Conservation (phyloP, 2,113 vertebrate genomes). For the Pangasianodon hypophthalmus region DNA sequence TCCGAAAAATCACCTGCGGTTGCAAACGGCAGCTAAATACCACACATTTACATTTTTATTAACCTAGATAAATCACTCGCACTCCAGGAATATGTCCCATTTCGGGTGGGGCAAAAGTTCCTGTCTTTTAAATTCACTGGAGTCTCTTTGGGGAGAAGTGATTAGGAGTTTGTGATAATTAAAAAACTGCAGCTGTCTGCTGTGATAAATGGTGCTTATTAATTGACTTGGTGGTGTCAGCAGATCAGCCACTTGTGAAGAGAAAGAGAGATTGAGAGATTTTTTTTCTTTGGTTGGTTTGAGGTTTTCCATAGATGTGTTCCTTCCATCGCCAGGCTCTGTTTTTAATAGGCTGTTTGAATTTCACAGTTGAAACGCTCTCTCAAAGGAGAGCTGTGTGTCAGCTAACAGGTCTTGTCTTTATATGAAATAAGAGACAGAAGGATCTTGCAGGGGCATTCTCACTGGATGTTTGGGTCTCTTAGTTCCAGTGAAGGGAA, state of each 20-base stretch:
- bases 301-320: conserved; percentile 12
- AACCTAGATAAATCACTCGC: conserved; percentile 47
- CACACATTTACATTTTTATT: conserved; percentile 57
- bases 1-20: conserved; percentile 32
- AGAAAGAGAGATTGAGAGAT: not conserved
- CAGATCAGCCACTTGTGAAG: conserved; percentile 35
- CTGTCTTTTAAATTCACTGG: conserved; percentile 29
- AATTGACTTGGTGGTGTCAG: conserved; percentile 37
- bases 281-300: conserved; percentile 9
- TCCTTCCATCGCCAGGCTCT: not conserved
- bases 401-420: too few species aligned
- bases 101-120: conserved; percentile 20
- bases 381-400: too few species aligned
- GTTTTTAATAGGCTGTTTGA: not conserved
- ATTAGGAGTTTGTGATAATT: conserved; percentile 41
- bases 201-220: conserved; percentile 45
- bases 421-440: too few species aligned
- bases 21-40: conserved; percentile 45
- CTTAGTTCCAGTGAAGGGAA: not conserved
- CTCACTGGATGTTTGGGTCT: not conserved
- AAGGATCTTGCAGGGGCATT: not conserved
- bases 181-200: conserved; percentile 14
- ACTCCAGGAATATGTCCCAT: conserved; percentile 22
- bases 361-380: not conserved
- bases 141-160: conserved; percentile 21